A percentile compares a stretch with the other conserved stretches of the same genome.
phyloP scores from a whole-genome alignment of 2,113 vertebrate genomes.

The Euleptes europaea region DNA sequence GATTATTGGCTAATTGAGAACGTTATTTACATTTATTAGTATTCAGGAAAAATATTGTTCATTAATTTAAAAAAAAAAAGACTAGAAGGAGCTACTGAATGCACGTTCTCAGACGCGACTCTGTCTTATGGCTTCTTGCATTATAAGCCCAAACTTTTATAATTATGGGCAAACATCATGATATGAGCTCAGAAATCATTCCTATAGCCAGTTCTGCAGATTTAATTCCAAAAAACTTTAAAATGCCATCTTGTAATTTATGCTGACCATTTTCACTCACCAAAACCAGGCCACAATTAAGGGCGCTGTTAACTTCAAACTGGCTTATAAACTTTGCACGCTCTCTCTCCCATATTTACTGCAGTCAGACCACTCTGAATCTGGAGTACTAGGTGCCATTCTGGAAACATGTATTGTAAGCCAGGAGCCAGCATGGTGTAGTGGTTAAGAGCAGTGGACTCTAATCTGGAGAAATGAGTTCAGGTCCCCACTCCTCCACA shows the following conservation, averaged over 20 bases:
- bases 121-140: not conserved
- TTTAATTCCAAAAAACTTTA: not conserved
- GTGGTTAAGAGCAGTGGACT: too few species aligned
- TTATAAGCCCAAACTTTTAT: not conserved
- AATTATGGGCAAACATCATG: not conserved
- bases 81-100: not conserved
- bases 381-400: not conserved
- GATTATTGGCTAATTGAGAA: not conserved
- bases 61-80: not conserved
- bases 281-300: not conserved
- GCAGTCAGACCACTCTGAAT: not conserved
- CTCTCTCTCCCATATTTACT: not conserved
- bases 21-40: not conserved
- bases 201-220: not conserved
- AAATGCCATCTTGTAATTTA: not conserved
- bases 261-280: not conserved
- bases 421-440: not conserved
- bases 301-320: not conserved
- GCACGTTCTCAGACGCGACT: not conserved
- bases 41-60: not conserved
- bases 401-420: not conserved
- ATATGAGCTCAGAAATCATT: not conserved
- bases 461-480: too few species aligned
- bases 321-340: not conserved
- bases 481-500: too few species aligned